Conservation (phyloP, 2,113 vertebrate species). For the Plecotus auritus region DNA sequence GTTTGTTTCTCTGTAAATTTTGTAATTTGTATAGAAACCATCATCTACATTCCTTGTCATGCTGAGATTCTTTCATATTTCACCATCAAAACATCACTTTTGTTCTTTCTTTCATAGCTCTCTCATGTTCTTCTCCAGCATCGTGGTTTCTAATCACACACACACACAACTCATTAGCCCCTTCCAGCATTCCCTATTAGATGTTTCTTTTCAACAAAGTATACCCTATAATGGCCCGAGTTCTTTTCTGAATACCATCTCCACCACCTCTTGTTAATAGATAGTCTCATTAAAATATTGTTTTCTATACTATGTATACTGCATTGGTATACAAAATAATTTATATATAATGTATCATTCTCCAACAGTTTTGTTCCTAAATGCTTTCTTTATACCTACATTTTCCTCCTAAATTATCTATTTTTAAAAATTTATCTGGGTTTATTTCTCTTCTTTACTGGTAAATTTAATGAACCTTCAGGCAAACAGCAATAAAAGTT, state of each 20-base stretch:
- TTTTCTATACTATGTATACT: neutral
- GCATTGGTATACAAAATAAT: neutral
- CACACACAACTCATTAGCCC: neutral
- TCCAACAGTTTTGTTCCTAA: neutral
- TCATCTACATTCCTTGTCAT: neutral
- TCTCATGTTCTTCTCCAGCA: neutral
- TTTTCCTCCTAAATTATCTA: neutral
- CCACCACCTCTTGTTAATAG: neutral
- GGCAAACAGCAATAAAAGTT: neutral
- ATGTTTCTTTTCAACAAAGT: neutral
- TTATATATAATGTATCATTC: neutral
- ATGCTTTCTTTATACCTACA: neutral
- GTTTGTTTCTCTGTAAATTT: neutral
- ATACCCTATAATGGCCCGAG: neutral
- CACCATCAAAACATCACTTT: neutral
- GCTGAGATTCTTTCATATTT: neutral
- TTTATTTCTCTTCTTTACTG: conserved; percentile 15
- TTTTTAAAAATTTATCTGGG: conserved; percentile 2
- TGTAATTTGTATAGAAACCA: neutral
- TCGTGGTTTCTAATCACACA: neutral
- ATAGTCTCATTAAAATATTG: neutral
- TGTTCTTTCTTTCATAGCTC: neutral
- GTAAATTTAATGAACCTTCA: neutral
- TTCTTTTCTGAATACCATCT: neutral
- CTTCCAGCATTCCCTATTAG: neutral